Base-by-base conservation (phyloP, 2,113 vertebrate species). In the Etheostoma cragini region DNA sequence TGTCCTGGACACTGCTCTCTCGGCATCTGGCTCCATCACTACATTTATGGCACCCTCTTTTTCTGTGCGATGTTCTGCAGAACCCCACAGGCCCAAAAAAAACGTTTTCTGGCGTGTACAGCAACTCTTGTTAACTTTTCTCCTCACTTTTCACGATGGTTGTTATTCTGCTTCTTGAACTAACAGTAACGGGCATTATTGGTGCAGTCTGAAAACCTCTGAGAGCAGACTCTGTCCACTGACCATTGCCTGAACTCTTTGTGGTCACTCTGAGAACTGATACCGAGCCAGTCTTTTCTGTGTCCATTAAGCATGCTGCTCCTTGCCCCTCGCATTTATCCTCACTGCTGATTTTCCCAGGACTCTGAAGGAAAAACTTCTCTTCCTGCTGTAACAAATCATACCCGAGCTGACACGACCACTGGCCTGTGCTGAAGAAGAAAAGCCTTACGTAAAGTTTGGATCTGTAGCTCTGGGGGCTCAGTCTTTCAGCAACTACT, bases 261-360 rank as follows among this genome's bases (percentile, higher is more conserved):
- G 6, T 35, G 66, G 53, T 45, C 10, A 57, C 54, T 88, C 77
- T 91, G 84, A 86, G 89, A 75, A 92, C 71, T 71, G 73, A 85
- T 61, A 57, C 69, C 46, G 42, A 68, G 82, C 73, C 88, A 86
- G 80, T 70, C 42, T 5, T 3, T 42, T 63, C 72, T 64, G 70
- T 11, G 16, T 70, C 75, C 75, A 78, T 82, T 71, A 75, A 81
- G 38, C 71, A 58, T 30, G 54, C 71, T 57, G 22, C 78, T 54
- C 77, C 86, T 80, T 63, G 80, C 82, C 50, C 64, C 65, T 46
- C 4, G 50, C 52, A 58, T 80, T 72, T 58, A 64, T 84, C 68
- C 0, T 67, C 64, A 35, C 76, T 74, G 76, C 86, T 86, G 72
- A 85, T 79, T 89, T 92, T 93, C 90, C 91, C 91, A 93, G 87